Evolutionary conservation across 1,140 invertebrate species (phyloP), one percentile per base, ranked within the genome.

Genomic region (Vollenhovia emeryi): DNA sequence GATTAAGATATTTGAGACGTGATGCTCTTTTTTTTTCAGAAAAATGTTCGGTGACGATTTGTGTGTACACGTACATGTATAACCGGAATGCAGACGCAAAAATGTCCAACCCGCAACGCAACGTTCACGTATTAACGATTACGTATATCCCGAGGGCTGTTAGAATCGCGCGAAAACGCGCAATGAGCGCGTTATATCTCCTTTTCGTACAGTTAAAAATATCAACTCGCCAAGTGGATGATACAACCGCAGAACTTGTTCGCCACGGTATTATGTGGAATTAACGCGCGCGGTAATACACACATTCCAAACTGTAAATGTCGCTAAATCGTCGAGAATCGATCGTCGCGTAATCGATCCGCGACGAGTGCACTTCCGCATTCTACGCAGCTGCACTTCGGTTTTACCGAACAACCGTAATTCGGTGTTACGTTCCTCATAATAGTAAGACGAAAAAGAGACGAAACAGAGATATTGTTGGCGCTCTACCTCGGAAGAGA

Each of bases 401-500:
- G 48, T 55, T n/a, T n/a, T 82, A 45, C 36, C 27, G 36, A 71
- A 71, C 11, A 7, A 27, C 24, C n/a, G 45, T 33, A 8, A 2
- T 62, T 30, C 50, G 24, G 15, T 40, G 15, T 80, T 68, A 68
- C 55, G 71, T 71, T 80, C 21, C 6, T 30, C 50, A 13, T 57
- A 11, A 15, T 45, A 27, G 5, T 21, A 30, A 71, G 33, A 52
- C 6, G 11, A 6, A 52, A 60, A 73, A 43, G 36, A 30, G 21
- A 73, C 18, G n/a, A 59, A 8, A 36, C 24, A 27, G 3, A 59
- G 27, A 82, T 82, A 71, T 71, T 55, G 78, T 71, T 36, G 18
- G 27, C 62, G 36, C 15, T n/a, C n/a, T 69, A 55, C 55, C 78
- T 55, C 15, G 24, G n/a, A 55, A 69, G 50, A 43, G 57, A 82